Conservation (phyloP, 2,888 invertebrate genomes). For the Ormia ochracea region DNA sequence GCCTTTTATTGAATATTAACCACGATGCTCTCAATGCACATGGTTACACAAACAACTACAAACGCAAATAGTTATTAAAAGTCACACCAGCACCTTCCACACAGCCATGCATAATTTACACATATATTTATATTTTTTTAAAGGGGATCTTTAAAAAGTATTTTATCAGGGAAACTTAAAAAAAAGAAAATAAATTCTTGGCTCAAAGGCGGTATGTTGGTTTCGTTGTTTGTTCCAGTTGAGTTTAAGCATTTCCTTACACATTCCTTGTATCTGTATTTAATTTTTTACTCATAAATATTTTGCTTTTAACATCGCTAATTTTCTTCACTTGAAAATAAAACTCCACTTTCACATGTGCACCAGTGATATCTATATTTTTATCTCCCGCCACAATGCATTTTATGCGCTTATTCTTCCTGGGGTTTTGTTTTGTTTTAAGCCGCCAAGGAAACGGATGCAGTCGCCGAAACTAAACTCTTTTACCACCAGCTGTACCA, state of each 20-base stretch:
- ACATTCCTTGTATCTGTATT: neutral
- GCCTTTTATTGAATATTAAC: conserved; percentile 45
- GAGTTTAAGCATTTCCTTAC: neutral
- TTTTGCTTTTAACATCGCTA: neutral
- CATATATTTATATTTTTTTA: neutral
- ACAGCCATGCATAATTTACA: neutral
- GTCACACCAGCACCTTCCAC: conserved; percentile 30
- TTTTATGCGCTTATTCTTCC: conserved; percentile 10
- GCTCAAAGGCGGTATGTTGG: no score
- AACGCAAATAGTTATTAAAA: conserved; percentile 24
- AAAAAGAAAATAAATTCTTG: no score
- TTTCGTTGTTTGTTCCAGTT: neutral
- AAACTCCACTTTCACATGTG: neutral
- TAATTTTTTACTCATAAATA: neutral
- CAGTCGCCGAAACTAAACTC: neutral
- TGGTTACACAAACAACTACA: neutral
- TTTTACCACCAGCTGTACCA: neutral
- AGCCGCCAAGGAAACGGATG: neutral
- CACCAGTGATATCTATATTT: neutral
- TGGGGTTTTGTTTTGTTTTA: no score
- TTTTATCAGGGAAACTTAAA: no score
- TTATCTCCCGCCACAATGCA: neutral
- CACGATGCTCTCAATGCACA: neutral
- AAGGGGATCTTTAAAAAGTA: no score
- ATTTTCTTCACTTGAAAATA: neutral